Percentiles rank a stretch among this genome's conserved stretches.
Conservation (phyloP, 2,797 vertebrate genomes). For the Emydoidea blandingii region DNA sequence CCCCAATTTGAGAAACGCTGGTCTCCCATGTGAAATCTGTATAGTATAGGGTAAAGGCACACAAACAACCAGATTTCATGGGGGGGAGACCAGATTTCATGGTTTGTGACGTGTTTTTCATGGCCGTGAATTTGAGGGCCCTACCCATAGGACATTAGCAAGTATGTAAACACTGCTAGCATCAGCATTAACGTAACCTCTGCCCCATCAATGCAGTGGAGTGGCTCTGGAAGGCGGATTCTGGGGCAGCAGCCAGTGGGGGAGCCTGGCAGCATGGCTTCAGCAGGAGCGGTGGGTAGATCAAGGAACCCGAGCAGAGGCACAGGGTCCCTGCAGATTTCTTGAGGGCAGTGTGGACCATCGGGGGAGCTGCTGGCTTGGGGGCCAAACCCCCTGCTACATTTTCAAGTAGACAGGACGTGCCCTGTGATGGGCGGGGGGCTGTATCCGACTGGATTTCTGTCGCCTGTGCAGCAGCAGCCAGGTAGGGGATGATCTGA, state of each 20-base stretch:
- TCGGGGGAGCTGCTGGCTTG: accelerated
- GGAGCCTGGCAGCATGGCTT: neutral
- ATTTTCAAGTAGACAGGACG: accelerated
- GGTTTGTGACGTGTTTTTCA: too few relatives aligned
- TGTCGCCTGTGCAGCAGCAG: neutral
- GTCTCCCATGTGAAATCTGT: too few relatives aligned
- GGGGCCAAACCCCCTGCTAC: neutral
- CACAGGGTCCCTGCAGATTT: neutral
- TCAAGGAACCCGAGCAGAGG: neutral
- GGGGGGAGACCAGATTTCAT: too few relatives aligned
- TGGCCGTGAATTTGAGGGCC: too few relatives aligned
- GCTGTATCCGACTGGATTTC: neutral
- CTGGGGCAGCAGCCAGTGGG: accelerated
- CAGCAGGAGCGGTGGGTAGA: neutral
- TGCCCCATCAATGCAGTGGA: neutral
- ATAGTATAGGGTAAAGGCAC: too few relatives aligned
- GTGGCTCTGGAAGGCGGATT: neutral
- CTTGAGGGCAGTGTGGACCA: accelerated
- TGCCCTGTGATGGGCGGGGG: accelerated
- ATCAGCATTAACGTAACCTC: neutral
- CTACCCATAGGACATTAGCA: neutral
- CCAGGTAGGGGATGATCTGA: too few relatives aligned
- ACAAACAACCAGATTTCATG: too few relatives aligned
- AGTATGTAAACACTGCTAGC: neutral
- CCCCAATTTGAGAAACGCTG: too few relatives aligned